Conservation (phyloP, 2,113 vertebrate genomes). For the Centrocercus urophasianus region DNA sequence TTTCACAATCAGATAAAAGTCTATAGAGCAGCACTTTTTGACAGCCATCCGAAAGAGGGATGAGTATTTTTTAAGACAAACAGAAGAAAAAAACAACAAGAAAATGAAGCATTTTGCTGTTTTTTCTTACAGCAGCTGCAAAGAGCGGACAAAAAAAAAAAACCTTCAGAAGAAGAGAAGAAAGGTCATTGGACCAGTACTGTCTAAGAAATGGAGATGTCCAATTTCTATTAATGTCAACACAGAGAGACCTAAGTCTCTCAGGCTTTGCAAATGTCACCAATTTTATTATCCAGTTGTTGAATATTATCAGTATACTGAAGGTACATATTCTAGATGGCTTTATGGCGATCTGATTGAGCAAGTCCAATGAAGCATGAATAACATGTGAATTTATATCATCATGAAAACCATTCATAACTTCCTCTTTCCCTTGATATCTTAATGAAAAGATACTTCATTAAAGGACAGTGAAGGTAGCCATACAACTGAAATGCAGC, state of each 20-base stretch:
- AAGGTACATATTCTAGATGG: slow-evolving; percentile 20
- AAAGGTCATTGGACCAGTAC: slow-evolving; percentile 6
- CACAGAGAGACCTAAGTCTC: background rate
- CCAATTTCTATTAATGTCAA: slow-evolving; percentile 38
- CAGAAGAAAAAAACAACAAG: background rate
- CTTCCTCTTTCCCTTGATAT: background rate
- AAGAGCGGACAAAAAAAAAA: background rate
- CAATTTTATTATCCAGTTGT: background rate
- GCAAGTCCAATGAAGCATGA: slow-evolving; percentile 7
- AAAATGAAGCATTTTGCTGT: background rate
- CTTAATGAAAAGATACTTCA: slow-evolving; percentile 32
- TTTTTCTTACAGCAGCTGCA: background rate
- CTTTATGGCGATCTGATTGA: slow-evolving; percentile 43
- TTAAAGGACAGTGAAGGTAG: background rate
- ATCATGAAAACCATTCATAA: background rate
- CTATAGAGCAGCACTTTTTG: background rate
- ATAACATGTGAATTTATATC: slow-evolving; percentile 28
- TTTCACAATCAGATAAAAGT: background rate
- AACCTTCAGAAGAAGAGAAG: background rate
- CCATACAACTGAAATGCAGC: background rate
- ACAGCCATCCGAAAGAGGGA: background rate
- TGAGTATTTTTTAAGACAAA: background rate
- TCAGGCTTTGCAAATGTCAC: slow-evolving; percentile 47
- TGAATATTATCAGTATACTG: background rate
- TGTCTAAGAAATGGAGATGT: slow-evolving; percentile 22